These are phyloP conservation scores for Pseudococcus jackbeardsleyi DNA, from an alignment of 2,888 invertebrate genomes.

Conservation along the genomic window DNA sequence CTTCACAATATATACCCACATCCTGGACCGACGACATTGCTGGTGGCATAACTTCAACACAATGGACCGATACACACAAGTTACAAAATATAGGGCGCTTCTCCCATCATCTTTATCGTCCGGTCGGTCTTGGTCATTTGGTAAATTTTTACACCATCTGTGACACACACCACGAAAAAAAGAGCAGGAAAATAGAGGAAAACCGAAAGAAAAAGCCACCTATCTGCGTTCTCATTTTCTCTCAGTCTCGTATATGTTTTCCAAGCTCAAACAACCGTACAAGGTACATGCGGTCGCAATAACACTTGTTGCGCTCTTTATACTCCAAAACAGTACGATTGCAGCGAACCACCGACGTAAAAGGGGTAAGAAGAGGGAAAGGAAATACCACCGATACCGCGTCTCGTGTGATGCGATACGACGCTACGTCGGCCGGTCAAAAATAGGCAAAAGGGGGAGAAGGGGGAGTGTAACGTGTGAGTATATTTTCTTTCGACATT, in stretches of 20 bases:
- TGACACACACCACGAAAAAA: slow-evolving; percentile 3
- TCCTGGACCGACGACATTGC: not conserved
- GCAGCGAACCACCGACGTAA: not conserved
- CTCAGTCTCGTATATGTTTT: not conserved
- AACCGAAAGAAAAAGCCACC: not conserved
- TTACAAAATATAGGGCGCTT: not conserved
- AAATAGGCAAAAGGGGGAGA: not conserved
- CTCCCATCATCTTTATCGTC: not conserved
- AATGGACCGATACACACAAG: not conserved
- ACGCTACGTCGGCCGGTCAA: not conserved
- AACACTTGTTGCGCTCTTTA: slow-evolving; percentile 28
- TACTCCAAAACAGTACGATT: not conserved
- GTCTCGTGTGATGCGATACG: slow-evolving; percentile 18
- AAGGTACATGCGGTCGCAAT: slow-evolving; percentile 26
- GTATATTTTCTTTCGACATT: slow-evolving; percentile 21
- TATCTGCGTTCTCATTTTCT: not conserved
- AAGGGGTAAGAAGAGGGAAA: not conserved
- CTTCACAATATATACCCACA: not conserved
- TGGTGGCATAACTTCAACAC: not conserved
- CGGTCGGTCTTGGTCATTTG: not conserved
- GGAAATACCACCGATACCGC: not conserved
- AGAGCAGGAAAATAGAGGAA: not conserved
- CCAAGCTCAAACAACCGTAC: slow-evolving; percentile 9
- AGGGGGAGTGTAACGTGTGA: not conserved
- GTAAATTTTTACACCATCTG: slow-evolving; percentile 5